Conservation (phyloP, 2,797 vertebrate species). For the Monodelphis domestica region DNA sequence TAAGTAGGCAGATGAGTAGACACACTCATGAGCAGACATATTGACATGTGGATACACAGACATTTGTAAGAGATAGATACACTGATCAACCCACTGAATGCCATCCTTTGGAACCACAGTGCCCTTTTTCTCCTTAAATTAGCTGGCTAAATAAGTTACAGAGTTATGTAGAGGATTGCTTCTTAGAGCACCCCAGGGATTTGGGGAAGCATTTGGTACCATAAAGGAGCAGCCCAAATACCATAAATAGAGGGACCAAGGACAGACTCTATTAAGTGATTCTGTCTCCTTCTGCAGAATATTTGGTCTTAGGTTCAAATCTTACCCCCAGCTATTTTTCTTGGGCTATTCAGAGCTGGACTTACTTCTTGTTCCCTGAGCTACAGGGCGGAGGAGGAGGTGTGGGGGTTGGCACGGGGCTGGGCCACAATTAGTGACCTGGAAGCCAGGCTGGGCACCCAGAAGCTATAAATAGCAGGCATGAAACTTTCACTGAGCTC, state of each 20-base stretch:
- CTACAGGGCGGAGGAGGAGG: slow-evolving; percentile 56
- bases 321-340: slow-evolving; percentile 51
- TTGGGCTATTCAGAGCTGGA: slow-evolving; percentile 44
- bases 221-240: neutral
- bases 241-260: neutral
- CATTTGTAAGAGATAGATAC: neutral
- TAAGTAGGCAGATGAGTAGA: slow-evolving; percentile 10
- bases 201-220: neutral
- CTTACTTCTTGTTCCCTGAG: slow-evolving; percentile 63
- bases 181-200: slow-evolving; percentile 29
- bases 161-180: slow-evolving; percentile 12
- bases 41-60: neutral
- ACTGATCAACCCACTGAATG: neutral
- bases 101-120: slow-evolving; percentile 14
- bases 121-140: neutral
- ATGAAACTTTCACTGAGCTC: slow-evolving; percentile 80
- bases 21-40: slow-evolving; percentile 11
- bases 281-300: neutral
- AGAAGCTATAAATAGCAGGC: slow-evolving; percentile 82
- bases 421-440: slow-evolving; percentile 79
- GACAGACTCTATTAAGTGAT: slow-evolving; percentile 2
- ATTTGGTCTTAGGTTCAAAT: slow-evolving; percentile 69
- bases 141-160: neutral
- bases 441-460: slow-evolving; percentile 83
- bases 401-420: slow-evolving; percentile 73